Conservation (phyloP, 2,888 invertebrate species). For the Rhingia rostrata region DNA sequence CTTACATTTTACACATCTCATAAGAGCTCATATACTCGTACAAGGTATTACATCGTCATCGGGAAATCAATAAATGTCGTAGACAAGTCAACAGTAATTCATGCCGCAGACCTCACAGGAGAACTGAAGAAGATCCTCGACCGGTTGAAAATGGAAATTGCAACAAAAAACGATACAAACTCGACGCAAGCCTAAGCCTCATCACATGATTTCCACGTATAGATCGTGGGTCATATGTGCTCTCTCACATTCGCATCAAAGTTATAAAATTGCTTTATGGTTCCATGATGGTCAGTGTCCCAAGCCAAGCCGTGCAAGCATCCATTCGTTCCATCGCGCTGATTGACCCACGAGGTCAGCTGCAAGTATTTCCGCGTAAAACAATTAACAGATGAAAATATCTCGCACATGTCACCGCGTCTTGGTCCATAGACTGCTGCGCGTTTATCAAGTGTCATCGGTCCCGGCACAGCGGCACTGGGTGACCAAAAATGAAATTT, state of each 20-base stretch:
- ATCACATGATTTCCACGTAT: constrained; percentile 49
- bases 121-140: constrained; percentile 57
- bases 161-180: not conserved
- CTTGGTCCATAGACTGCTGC: constrained; percentile 13
- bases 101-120: constrained; percentile 60
- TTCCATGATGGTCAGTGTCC: constrained; percentile 51
- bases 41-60: constrained; percentile 40
- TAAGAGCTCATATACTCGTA: not conserved
- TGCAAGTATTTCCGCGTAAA: constrained; percentile 67
- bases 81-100: constrained; percentile 50
- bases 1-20: constrained; percentile 20
- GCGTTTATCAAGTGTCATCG: constrained; percentile 61
- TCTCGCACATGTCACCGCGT: constrained; percentile 56
- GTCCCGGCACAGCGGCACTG: constrained; percentile 7
- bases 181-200: constrained; percentile 7
- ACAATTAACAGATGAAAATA: constrained; percentile 69
- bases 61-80: constrained; percentile 64
- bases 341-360: constrained; percentile 65
- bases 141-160: constrained; percentile 54
- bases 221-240: constrained; percentile 48
- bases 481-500: constrained; percentile 23
- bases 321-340: constrained; percentile 35
- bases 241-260: constrained; percentile 30
- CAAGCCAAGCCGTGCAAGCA: not conserved
- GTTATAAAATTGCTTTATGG: constrained; percentile 62